Base-by-base conservation (phyloP, 2,797 vertebrate genomes). In the Astyanax mexicanus region DNA sequence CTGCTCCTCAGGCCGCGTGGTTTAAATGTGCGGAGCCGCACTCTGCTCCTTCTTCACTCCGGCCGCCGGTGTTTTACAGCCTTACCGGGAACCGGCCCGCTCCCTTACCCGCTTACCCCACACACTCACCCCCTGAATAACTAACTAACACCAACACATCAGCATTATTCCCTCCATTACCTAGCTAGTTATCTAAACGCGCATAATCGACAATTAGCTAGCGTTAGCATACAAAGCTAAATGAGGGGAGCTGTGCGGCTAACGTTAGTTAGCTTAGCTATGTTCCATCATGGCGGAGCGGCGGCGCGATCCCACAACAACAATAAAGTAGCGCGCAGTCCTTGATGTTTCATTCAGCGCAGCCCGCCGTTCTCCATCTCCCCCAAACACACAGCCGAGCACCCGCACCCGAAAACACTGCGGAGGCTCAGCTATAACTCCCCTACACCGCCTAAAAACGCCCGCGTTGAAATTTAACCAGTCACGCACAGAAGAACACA, bases 1-100 rank as follows among this genome's bases (percentile, higher is more conserved):
- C 91, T 89, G 89, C 86, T 75, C 62, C 81, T 80, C 84, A 81
- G 88, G 92, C 92, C 92, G 93, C 93, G 92, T 93, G 93, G 92
- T 92, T 93, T 90, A 89, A 93, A 93, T 91, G 88, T 88, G 89
- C 81, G 83, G 85, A 82, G 83, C 79, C 83, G 69, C 64, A 55
- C 35, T 74, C 40, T 76, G 72, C 61, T 64, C 37, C 5, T 81
- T 80, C 54, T 62, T 42, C 54, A 54, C 66, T 40, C 73, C 21
- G 64, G 70, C 68, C 67, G 76, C 4, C 19, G 23, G 6, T 3
- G 57, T 19, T 29, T 23, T 8, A 15, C 49, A 69, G n/a, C n/a
- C n/a, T n/a, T n/a, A n/a, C n/a, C n/a, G n/a, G n/a, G n/a, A n/a
- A n/a, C n/a, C n/a, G 67, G 58, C 0, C 0, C 0, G n/a, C 19